These are phyloP conservation scores for Lasioglossum lativentre DNA, from an alignment of 2,888 invertebrate genomes.

Conservation along the genomic window DNA sequence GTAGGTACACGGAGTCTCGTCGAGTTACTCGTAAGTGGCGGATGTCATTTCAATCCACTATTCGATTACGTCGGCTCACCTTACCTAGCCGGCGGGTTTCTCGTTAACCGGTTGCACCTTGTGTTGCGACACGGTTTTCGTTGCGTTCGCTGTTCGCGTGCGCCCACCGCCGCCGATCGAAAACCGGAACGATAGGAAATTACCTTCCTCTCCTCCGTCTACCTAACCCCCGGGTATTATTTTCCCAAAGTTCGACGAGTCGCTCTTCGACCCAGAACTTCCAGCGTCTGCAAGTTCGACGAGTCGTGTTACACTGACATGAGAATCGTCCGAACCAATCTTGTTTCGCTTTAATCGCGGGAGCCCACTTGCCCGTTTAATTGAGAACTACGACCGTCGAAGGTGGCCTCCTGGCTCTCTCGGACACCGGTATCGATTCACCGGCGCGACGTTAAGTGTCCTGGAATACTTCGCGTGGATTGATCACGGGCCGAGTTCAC, in stretches of 20 bases:
- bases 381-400: not conserved
- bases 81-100: conserved; percentile 61
- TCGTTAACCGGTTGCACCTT: conserved; percentile 71
- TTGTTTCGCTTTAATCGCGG: conserved; percentile 13
- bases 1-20: conserved; percentile 67
- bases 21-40: conserved; percentile 75
- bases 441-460: conserved; percentile 2
- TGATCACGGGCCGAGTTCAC: not conserved
- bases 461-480: not conserved
- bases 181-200: conserved; percentile 9
- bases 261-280: not conserved
- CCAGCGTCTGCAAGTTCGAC: not conserved
- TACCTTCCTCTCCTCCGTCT: not conserved
- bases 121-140: conserved; percentile 36
- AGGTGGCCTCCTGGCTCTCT: not conserved
- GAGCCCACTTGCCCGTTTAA: conserved; percentile 21
- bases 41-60: conserved; percentile 80
- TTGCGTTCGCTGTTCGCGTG: not conserved
- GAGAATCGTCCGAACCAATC: conserved; percentile 9
- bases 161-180: not conserved
- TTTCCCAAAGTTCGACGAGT: conserved; percentile 14
- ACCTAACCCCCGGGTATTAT: not conserved
- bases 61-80: conserved; percentile 76
- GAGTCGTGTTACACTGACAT: conserved; percentile 7
- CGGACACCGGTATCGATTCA: not conserved